A percentile compares a stretch with the other conserved stretches of the same genome.
These are phyloP conservation scores for Acanthacorydalis orientalis DNA, from an alignment of 2,888 invertebrate species.

Conservation along the genomic window DNA sequence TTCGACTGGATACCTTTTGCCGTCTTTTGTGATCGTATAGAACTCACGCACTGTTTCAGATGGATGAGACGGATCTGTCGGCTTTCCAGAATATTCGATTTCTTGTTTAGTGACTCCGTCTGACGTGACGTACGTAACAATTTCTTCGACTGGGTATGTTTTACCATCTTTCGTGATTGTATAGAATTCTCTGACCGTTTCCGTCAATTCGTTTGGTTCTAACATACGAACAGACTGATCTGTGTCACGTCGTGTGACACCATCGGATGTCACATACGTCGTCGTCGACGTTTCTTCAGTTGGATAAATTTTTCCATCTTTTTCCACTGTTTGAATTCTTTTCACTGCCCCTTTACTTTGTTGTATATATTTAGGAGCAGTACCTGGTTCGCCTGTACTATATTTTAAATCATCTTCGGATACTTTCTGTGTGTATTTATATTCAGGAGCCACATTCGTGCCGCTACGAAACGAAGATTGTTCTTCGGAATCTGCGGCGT, in stretches of 20 bases:
- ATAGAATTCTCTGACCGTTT: constrained; percentile 26
- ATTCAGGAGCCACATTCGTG: constrained; percentile 37
- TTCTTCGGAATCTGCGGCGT: constrained; percentile 32
- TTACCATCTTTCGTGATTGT: constrained; percentile 19
- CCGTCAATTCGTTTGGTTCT: constrained; percentile 12
- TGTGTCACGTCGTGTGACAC: neutral
- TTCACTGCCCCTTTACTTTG: constrained; percentile 29
- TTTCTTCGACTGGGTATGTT: constrained; percentile 15
- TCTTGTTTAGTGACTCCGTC: constrained; percentile 1
- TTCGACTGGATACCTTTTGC: constrained; percentile 15
- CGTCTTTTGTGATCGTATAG: constrained; percentile 21
- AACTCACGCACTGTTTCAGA: constrained; percentile 26
- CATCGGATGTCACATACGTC: constrained; percentile 11
- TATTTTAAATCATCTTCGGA: constrained; percentile 36
- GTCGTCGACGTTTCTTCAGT: constrained; percentile 17
- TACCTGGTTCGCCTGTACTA: constrained; percentile 34
- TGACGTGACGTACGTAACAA: constrained; percentile 13
- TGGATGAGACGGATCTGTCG: constrained; percentile 22
- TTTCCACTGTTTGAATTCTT: constrained; percentile 24
- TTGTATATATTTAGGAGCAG: constrained; percentile 18
- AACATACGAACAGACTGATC: neutral
- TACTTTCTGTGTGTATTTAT: constrained; percentile 33
- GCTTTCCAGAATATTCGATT: constrained; percentile 13
- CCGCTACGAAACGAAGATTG: constrained; percentile 35
- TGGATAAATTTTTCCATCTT: constrained; percentile 12